Conservation (phyloP, 2,888 invertebrate species). For the Hartigia nigra region DNA sequence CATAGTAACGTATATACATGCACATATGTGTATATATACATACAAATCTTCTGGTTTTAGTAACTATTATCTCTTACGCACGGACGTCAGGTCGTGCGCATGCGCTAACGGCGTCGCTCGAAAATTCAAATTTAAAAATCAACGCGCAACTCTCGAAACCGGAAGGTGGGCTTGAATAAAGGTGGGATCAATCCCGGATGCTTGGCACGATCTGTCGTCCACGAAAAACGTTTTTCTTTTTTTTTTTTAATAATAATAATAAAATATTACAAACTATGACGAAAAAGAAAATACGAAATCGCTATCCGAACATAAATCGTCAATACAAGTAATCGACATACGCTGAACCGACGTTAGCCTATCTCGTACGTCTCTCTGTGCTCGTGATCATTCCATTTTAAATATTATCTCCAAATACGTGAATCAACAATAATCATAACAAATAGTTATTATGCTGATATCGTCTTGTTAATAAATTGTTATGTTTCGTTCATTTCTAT, state of each 20-base stretch:
- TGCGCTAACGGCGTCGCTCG: not conserved
- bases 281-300: constrained; percentile 29
- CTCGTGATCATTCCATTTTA: not conserved
- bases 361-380: not conserved
- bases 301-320: not conserved
- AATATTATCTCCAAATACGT: constrained; percentile 2
- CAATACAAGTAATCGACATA: not conserved
- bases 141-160: not conserved
- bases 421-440: constrained; percentile 23
- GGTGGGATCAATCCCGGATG: not conserved
- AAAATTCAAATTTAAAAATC: not conserved
- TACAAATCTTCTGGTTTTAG: constrained; percentile 23
- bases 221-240: constrained; percentile 22
- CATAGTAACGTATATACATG: constrained; percentile 27
- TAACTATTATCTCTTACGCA: constrained; percentile 30
- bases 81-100: constrained; percentile 37
- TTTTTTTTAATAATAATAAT: constrained; percentile 41
- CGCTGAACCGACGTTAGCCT: not conserved
- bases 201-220: constrained; percentile 28
- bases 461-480: constrained; percentile 20
- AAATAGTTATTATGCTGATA: constrained; percentile 33
- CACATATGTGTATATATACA: constrained; percentile 25
- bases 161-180: not conserved
- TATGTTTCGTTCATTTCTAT: not conserved
- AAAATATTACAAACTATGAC: constrained; percentile 51